These are phyloP conservation scores for Meriones psammophilus DNA, from an alignment of 2,797 vertebrate genomes.

Conservation along the genomic window DNA sequence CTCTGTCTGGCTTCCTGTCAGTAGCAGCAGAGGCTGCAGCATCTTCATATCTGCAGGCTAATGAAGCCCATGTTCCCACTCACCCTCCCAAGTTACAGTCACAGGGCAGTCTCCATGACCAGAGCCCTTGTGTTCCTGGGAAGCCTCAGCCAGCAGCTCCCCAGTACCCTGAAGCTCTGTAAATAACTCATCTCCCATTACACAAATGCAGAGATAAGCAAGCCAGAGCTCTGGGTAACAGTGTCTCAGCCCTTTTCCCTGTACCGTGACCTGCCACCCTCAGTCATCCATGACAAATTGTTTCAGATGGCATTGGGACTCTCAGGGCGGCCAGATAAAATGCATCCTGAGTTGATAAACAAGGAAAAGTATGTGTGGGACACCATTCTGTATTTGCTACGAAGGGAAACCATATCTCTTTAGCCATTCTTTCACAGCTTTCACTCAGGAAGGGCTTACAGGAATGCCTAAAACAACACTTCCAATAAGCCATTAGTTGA, in stretches of 20 bases:
- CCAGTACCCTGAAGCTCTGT: neutral
- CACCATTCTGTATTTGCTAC: neutral
- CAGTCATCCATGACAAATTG: neutral
- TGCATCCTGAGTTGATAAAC: neutral
- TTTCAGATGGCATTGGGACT: neutral
- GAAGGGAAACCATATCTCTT: neutral
- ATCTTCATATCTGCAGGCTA: neutral
- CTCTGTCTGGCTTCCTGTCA: neutral
- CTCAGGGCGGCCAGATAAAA: neutral
- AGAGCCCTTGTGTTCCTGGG: neutral
- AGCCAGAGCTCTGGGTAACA: neutral
- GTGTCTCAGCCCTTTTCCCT: neutral
- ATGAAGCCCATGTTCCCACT: neutral
- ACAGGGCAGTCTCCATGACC: neutral
- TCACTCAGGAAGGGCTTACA: constrained; percentile 25
- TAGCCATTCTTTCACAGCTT: neutral
- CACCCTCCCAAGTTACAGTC: neutral
- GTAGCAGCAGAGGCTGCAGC: neutral
- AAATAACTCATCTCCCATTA: neutral
- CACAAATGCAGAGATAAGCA: neutral
- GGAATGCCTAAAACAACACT: constrained; percentile 9
- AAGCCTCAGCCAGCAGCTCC: neutral
- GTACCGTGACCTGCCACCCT: neutral
- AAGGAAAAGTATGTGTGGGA: neutral
- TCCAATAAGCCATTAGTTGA: neutral